phyloP scores from a whole-genome alignment of 2,113 vertebrate genomes.

The Acanthisitta chloris region DNA sequence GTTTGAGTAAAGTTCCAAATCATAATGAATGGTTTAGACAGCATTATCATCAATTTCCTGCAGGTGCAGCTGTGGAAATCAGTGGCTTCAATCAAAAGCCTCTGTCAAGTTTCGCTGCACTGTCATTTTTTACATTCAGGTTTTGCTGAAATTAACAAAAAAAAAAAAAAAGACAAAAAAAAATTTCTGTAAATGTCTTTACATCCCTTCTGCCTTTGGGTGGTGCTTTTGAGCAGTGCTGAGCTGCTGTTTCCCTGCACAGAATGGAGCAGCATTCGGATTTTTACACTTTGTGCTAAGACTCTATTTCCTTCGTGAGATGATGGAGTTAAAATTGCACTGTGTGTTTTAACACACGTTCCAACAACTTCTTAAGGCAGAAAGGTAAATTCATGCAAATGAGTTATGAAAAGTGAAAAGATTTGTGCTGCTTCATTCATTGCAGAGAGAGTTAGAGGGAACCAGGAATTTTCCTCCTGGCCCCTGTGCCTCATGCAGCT shows the following conservation, averaged over 20 bases:
- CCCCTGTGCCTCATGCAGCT: background rate
- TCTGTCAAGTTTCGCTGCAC: slow-evolving; percentile 74
- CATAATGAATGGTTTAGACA: slow-evolving; percentile 91
- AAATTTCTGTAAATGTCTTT: slow-evolving; percentile 44
- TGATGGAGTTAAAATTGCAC: slow-evolving; percentile 76
- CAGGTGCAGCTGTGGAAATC: slow-evolving; percentile 89
- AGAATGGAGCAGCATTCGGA: background rate
- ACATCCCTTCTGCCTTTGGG: slow-evolving; percentile 75
- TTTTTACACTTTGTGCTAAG: slow-evolving; percentile 69
- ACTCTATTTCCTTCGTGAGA: slow-evolving; percentile 73
- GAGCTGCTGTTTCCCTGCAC: background rate
- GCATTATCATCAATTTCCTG: slow-evolving; percentile 92
- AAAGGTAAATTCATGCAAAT: slow-evolving; percentile 74
- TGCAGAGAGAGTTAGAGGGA: background rate
- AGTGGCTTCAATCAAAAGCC: slow-evolving; percentile 90
- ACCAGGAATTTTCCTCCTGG: background rate
- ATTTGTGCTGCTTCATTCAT: background rate
- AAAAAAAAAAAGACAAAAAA: background rate
- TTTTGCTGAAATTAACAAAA: slow-evolving; percentile 77
- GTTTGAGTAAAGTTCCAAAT: slow-evolving; percentile 85
- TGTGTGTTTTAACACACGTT: slow-evolving; percentile 75
- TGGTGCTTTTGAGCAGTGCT: slow-evolving; percentile 84
- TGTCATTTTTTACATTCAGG: slow-evolving; percentile 86
- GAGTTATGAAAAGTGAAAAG: slow-evolving; percentile 61
- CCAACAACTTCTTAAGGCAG: slow-evolving; percentile 75